These are phyloP conservation scores for Mionectes olivaceus DNA, from an alignment of 2,797 vertebrate species.

Conservation along the genomic window DNA sequence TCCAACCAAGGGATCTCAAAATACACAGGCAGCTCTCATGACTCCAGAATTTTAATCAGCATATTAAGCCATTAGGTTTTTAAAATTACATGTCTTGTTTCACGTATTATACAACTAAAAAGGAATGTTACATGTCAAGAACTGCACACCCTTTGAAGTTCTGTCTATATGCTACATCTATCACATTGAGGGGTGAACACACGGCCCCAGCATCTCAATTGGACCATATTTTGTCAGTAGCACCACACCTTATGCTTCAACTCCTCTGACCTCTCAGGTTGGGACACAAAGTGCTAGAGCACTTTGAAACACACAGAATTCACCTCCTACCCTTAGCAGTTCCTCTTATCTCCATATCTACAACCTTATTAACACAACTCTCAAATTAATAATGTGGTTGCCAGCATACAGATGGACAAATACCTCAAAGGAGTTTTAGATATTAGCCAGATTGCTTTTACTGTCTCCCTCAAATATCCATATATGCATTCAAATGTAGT, in stretches of 20 bases:
- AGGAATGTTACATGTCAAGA: neutral
- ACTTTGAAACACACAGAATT: neutral
- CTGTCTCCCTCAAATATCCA: neutral
- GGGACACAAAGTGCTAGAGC: neutral
- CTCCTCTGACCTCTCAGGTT: neutral
- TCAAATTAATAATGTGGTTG: neutral
- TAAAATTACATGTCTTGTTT: neutral
- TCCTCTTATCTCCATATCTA: neutral
- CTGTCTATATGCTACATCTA: neutral
- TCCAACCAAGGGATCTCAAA: neutral
- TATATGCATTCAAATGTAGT: neutral
- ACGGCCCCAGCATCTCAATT: neutral
- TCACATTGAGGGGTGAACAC: accelerated
- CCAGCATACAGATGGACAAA: neutral
- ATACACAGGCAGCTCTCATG: accelerated
- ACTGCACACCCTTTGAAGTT: neutral
- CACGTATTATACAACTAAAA: neutral
- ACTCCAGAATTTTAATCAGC: neutral
- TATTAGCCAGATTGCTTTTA: neutral
- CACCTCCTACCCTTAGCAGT: neutral
- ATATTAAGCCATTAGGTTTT: neutral
- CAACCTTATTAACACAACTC: neutral
- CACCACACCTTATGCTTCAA: neutral
- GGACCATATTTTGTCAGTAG: neutral
- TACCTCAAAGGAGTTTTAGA: neutral